Conservation (phyloP, 2,113 vertebrate species). For the Gymnarchus niloticus region DNA sequence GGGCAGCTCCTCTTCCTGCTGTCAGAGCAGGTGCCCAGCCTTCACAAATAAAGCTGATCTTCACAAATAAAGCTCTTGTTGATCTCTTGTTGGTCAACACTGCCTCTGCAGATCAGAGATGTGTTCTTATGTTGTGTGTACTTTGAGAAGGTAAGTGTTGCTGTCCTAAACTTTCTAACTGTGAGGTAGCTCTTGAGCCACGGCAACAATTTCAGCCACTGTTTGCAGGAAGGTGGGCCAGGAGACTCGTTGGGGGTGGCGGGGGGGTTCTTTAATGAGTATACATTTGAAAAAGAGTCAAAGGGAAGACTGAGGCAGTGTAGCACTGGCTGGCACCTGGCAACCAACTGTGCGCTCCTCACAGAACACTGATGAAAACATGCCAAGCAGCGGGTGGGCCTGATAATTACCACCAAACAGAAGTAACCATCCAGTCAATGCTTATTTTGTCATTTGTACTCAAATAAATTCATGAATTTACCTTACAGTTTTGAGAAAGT, state of each 20-base stretch:
- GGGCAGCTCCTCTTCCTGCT: not conserved
- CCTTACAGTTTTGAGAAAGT: not conserved
- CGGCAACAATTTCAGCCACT: conserved; percentile 41
- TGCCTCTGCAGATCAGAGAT: not conserved
- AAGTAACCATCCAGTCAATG: not conserved
- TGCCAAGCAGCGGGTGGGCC: not conserved
- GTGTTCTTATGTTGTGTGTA: not conserved
- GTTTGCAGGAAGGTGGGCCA: conserved; percentile 39
- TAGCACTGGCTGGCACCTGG: conserved; percentile 21
- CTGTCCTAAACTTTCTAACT: conserved; percentile 27
- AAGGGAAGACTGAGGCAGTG: conserved; percentile 3
- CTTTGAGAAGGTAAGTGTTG: conserved; percentile 48
- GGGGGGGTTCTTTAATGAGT: conserved; percentile 40
- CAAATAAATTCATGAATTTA: not conserved
- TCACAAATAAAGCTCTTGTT: no score
- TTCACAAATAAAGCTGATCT: not conserved
- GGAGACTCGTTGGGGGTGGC: conserved; percentile 10
- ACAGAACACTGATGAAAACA: not conserved
- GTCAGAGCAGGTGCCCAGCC: not conserved
- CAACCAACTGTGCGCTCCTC: conserved; percentile 5
- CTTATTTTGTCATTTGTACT: not conserved
- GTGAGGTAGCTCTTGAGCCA: conserved; percentile 33
- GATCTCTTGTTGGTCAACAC: not conserved
- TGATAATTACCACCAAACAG: conserved; percentile 1
- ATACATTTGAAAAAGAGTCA: conserved; percentile 30